Evolutionary conservation across 2,888 invertebrate species (phyloP).

Genomic region (Eupsilia transversa): DNA sequence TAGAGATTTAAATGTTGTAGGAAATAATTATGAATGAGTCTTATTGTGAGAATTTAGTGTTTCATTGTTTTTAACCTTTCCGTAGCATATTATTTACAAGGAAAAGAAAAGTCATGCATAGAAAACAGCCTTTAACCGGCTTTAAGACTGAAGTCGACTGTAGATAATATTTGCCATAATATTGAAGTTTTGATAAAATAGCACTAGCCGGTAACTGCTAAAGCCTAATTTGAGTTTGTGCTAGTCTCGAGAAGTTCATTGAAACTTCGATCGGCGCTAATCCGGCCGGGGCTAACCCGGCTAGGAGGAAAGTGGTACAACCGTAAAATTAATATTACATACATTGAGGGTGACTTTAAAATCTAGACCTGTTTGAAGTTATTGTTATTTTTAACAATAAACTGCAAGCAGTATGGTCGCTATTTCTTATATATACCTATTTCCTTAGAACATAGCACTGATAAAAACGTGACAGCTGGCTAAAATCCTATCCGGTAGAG

Average conservation of each 20-base stretch:
- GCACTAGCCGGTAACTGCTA: slow-evolving; percentile 18
- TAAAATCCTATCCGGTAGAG: slow-evolving; percentile 24
- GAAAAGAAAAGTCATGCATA: slow-evolving; percentile 11
- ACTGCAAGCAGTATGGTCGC: slow-evolving; percentile 3
- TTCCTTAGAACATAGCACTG: slow-evolving; percentile 21
- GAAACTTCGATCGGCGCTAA: slow-evolving; percentile 60
- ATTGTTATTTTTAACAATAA: slow-evolving; percentile 7
- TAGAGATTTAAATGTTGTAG: slow-evolving; percentile 43
- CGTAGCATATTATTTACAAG: slow-evolving; percentile 7
- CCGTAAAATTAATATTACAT: slow-evolving; percentile 36
- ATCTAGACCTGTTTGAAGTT: slow-evolving; percentile 2
- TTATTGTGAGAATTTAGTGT: slow-evolving; percentile 30
- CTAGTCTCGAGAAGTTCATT: slow-evolving; percentile 51
- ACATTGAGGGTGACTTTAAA: slow-evolving; percentile 5
- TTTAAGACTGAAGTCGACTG: not conserved
- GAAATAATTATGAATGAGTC: slow-evolving; percentile 46
- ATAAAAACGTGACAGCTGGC: slow-evolving; percentile 56
- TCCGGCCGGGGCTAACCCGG: slow-evolving; percentile 37
- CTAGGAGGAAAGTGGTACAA: slow-evolving; percentile 34
- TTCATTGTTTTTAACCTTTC: slow-evolving; percentile 29
- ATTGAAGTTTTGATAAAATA: slow-evolving; percentile 23
- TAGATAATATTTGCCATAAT: not conserved
- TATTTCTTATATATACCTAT: slow-evolving; percentile 11
- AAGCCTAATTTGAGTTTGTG: slow-evolving; percentile 48
- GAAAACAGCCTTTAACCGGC: slow-evolving; percentile 12